These are phyloP conservation scores for Steromphala cineraria DNA, from an alignment of 2,888 invertebrate genomes.

Conservation along the genomic window DNA sequence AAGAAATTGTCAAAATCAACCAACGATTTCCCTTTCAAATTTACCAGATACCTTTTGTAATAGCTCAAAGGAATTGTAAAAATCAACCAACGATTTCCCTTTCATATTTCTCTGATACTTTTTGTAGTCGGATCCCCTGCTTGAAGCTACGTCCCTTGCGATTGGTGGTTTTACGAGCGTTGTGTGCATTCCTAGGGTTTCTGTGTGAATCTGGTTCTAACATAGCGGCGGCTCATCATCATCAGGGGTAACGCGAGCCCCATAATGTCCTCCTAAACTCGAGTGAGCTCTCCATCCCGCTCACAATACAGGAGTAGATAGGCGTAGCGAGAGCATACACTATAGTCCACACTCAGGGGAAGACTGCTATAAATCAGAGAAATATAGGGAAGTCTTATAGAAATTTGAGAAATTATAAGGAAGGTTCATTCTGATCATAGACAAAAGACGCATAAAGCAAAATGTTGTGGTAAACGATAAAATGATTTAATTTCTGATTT, in stretches of 20 bases:
- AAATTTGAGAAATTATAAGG: too few relatives aligned
- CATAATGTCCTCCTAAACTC: not conserved
- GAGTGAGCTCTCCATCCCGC: constrained; percentile 4
- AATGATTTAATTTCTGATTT: too few relatives aligned
- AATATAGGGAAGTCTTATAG: too few relatives aligned
- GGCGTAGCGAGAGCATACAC: not conserved
- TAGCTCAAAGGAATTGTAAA: not conserved
- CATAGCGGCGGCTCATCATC: constrained; percentile 8
- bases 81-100: not conserved
- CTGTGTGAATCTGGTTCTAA: not conserved
- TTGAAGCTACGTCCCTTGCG: not conserved
- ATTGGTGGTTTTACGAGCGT: not conserved
- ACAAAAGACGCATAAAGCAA: too few relatives aligned
- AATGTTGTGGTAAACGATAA: too few relatives aligned
- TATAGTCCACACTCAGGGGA: too few relatives aligned
- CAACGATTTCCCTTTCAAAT: not conserved
- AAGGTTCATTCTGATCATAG: too few relatives aligned
- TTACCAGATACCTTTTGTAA: not conserved
- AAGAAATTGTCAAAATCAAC: too few relatives aligned
- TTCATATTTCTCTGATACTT: not conserved
- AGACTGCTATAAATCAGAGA: too few relatives aligned
- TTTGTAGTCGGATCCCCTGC: not conserved
- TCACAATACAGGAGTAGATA: not conserved
- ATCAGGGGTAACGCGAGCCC: not conserved
- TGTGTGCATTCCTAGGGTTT: not conserved